A percentile compares a stretch with the other conserved stretches of the same genome.
phyloP scores from a whole-genome alignment of 1,140 invertebrate genomes.

The Sipha flava region DNA sequence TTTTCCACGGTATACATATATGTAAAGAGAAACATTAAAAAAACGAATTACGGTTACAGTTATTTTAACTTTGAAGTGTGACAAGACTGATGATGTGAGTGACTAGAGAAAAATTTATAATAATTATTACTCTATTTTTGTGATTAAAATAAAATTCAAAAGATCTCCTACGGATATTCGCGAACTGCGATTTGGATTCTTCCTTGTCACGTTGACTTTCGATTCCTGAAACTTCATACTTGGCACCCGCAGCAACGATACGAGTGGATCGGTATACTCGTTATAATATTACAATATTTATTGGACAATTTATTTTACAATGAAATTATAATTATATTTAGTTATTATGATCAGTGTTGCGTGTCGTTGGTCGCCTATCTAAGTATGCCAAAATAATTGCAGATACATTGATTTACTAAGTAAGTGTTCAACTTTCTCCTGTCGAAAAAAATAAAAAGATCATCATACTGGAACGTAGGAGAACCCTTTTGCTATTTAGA shows the following conservation, averaged over 20 bases:
- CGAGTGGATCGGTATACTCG: not conserved
- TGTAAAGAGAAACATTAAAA: too few relatives aligned
- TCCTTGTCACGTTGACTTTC: not conserved
- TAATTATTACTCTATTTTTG: not conserved
- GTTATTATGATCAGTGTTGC: not conserved
- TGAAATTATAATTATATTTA: not conserved
- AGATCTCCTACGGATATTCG: not conserved
- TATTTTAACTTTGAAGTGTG: not conserved
- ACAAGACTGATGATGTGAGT: not conserved
- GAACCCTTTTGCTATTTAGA: not conserved
- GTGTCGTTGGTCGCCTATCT: not conserved
- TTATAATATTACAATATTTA: too few relatives aligned
- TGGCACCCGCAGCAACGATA: not conserved
- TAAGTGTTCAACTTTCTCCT: not conserved
- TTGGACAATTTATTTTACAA: not conserved
- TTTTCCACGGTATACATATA: too few relatives aligned
- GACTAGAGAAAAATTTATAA: not conserved
- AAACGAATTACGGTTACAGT: not conserved
- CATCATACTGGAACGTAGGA: not conserved
- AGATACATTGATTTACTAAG: not conserved
- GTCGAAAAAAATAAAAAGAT: not conserved
- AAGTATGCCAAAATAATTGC: not conserved
- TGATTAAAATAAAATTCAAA: not conserved
- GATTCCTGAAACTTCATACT: not conserved
- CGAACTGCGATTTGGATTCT: not conserved